phyloP scores from a whole-genome alignment of 2,797 vertebrate genomes.

The Sparus aurata region DNA sequence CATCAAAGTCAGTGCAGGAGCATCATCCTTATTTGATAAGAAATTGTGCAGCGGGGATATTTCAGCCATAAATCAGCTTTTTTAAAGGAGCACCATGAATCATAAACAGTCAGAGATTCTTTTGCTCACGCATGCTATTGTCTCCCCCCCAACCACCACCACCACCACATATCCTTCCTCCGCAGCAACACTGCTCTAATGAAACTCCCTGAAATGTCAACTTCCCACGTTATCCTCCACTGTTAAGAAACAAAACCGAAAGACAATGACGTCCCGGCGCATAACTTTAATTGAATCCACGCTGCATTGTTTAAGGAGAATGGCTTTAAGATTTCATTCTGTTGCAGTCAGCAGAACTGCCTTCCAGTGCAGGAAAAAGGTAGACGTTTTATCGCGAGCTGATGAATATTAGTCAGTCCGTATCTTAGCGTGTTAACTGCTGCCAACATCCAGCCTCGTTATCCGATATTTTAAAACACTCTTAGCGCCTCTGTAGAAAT shows the following conservation, averaged over 20 bases:
- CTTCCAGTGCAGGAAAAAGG: conserved; percentile 27
- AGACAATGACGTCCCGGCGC: conserved; percentile 47
- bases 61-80: conserved; percentile 14
- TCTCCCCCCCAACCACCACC: no score
- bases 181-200: conserved; percentile 24
- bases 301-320: conserved; percentile 59
- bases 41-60: conserved; percentile 2
- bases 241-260: conserved; percentile 28
- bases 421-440: conserved; percentile 12
- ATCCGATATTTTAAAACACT: background rate
- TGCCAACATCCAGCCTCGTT: background rate
- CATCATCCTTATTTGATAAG: background rate
- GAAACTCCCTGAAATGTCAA: conserved; percentile 39
- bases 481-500: background rate
- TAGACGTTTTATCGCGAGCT: conserved; percentile 17
- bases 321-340: conserved; percentile 37
- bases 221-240: conserved; percentile 20
- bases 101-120: conserved; percentile 18
- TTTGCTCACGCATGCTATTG: conserved; percentile 34
- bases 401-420: conserved; percentile 25
- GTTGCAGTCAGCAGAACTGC: conserved; percentile 50
- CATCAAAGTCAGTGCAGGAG: conserved; percentile 33
- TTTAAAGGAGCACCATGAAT: conserved; percentile 16
- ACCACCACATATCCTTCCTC: conserved; percentile 48
- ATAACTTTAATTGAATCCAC: conserved; percentile 63